Conservation (phyloP, 2,113 vertebrate species). For the Grallaria varia region DNA sequence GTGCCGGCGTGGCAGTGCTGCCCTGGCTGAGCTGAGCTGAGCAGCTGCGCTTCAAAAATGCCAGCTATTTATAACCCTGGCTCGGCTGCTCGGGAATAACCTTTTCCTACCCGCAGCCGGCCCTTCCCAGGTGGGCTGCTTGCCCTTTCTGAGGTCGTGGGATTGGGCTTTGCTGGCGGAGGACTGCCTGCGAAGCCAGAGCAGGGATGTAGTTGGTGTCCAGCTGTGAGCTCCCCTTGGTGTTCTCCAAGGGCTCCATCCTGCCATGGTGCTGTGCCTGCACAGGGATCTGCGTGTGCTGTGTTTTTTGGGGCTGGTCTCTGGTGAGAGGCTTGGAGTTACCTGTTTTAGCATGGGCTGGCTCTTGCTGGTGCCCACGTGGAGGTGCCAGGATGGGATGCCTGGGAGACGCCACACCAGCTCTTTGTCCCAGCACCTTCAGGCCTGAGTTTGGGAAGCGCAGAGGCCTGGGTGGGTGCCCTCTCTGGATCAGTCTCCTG, state of each 20-base stretch:
- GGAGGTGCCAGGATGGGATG: neutral
- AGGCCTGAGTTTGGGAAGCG: neutral
- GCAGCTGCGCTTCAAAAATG: slow-evolving; percentile 53
- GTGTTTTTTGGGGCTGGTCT: neutral
- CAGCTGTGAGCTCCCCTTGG: fast-evolving
- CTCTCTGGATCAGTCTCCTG: fast-evolving
- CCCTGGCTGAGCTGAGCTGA: neutral
- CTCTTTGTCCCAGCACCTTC: neutral
- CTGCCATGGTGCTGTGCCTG: neutral
- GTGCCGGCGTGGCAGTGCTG: slow-evolving; percentile 25
- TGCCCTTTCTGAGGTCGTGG: neutral
- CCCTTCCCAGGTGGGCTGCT: slow-evolving; percentile 20
- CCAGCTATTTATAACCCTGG: slow-evolving; percentile 53
- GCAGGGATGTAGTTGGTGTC: fast-evolving
- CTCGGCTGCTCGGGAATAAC: neutral
- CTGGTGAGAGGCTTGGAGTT: neutral
- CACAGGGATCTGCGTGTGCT: neutral
- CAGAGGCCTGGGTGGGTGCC: neutral
- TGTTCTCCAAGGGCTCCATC: neutral
- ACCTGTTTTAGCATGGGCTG: neutral
- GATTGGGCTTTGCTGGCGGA: fast-evolving
- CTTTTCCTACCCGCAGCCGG: neutral
- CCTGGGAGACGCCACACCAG: fast-evolving
- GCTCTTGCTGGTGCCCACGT: fast-evolving
- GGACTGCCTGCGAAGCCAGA: neutral